Evolutionary conservation across 2,888 invertebrate species (phyloP).

Genomic region (Limnephilus lunatus): DNA sequence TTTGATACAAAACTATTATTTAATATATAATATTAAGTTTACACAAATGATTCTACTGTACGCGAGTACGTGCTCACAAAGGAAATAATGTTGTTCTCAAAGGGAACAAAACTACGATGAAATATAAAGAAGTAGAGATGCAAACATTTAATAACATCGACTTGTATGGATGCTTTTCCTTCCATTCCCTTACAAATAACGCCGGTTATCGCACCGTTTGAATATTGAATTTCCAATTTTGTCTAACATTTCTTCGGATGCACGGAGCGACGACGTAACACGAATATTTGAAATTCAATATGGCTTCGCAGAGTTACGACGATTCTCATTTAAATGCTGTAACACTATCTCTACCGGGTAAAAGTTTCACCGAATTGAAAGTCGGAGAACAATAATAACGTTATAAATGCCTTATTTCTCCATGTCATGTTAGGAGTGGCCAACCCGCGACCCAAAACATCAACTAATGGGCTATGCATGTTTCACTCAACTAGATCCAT

Average conservation of each 20-base stretch:
- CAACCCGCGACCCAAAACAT: too few relatives aligned
- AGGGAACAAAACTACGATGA: neutral
- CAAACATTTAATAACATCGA: neutral
- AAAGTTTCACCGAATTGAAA: neutral
- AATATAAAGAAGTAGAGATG: too few relatives aligned
- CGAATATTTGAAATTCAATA: neutral
- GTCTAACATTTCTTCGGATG: neutral
- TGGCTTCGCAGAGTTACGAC: neutral
- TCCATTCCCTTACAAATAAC: neutral
- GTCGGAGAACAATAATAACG: neutral
- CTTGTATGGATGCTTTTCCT: neutral
- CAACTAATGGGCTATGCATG: too few relatives aligned
- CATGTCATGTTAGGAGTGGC: too few relatives aligned
- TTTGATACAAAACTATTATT: too few relatives aligned
- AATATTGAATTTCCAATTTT: conserved; percentile 2
- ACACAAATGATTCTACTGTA: too few relatives aligned
- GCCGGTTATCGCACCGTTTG: neutral
- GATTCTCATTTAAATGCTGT: neutral
- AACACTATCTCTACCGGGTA: neutral
- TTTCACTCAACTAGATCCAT: too few relatives aligned
- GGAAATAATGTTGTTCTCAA: neutral
- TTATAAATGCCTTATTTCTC: neutral
- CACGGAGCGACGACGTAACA: neutral
- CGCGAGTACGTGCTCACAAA: too few relatives aligned
- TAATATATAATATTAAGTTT: too few relatives aligned